Evolutionary conservation across 2,797 vertebrate species (phyloP), one percentile per base, ranked within the genome.

Genomic region (Esox masquinongy): DNA sequence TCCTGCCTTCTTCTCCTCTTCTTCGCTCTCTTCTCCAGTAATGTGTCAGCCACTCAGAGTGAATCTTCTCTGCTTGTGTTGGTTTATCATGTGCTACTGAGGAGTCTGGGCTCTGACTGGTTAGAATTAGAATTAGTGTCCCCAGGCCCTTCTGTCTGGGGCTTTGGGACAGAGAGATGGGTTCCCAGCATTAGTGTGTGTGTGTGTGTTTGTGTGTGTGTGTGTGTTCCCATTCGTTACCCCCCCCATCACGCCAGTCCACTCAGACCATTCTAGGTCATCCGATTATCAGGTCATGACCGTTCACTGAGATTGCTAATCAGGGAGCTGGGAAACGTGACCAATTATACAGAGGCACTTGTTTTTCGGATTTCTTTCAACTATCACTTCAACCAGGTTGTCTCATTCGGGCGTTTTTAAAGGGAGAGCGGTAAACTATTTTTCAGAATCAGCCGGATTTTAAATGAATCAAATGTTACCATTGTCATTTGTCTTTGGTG

Each of bases 101-200:
- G 53, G 78, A 63, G 34, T 59, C 71, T 73, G 83, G 74, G 72
- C 74, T 36, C 34, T 72, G 61, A 76, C 70, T 66, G 80, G 51
- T 19, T n/a, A 56, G 17, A 17, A 22, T 36, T 66, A 50, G 78
- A 70, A 72, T 82, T 72, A 34, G 74, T 88, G 79, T 88, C 90
- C 88, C 85, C 69, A 17, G 91, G 92, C 88, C 86, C 84, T 84
- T 88, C 80, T 90, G 88, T 91, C 86, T 90, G 82, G 77, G 85
- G 85, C 89, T 87, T 80, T 84, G 67, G 77, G 84, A 83, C 83
- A 84, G 83, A 83, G 87, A 88, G 79, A 82, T 80, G 73, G 78
- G 34, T 79, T 85, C 84, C 80, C 83, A 84, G 77, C 70, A 34
- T 80, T 75, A 81, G 24, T 64, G 24, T 39, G 31, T 56, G 53